Evolutionary conservation across 2,888 invertebrate species (phyloP), one percentile per base, ranked within the genome.

Genomic region (Helleia helle): DNA sequence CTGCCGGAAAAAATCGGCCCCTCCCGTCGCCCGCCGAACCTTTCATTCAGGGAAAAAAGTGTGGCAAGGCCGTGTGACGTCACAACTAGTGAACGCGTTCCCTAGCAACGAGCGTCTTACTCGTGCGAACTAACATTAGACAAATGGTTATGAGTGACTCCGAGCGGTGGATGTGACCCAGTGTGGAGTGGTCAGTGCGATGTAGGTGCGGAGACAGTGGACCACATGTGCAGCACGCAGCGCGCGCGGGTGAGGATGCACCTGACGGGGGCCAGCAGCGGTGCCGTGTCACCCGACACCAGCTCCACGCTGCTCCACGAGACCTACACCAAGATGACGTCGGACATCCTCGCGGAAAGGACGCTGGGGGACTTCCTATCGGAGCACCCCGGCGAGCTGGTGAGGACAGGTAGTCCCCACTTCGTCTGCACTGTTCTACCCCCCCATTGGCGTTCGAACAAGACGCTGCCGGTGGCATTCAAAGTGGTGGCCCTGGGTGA

Each of bases 401-500:
- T 97, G 55, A 87, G 96, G 62, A 98, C 98, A 25, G 90, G 94
- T 55, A 95, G 95, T 65, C 98, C 98, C 18, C 94, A 97, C 72
- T 92, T 99, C 61, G 94, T 98, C 49, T 99, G 98, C 79, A 96
- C 97, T 25, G 94, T 94, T 30, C 81, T 99, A 56, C 99, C 99
- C 45, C 91, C 93, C 1, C 99, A 99, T 72, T 99, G 99, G 98
- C 88, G 99, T 52, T 96, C 97, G 40, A 99, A 99, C 84, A 99
- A 99, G 86, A 97, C 98, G 3, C 87, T 99, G 47, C 99, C 99
- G 36, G 92, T 95, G 45, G 96, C 97, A 40, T 99, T 99, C 86
- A 97, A 97, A 79, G 97, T 98, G 60, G 94, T 97, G 41, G 94
- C 97, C 3, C 84, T 98, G 40, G 96, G 97, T 6, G 97, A 97